Evolutionary conservation across 1,140 invertebrate genomes (phyloP), one percentile per base, ranked within the genome.

Genomic region (Orius laevigatus): DNA sequence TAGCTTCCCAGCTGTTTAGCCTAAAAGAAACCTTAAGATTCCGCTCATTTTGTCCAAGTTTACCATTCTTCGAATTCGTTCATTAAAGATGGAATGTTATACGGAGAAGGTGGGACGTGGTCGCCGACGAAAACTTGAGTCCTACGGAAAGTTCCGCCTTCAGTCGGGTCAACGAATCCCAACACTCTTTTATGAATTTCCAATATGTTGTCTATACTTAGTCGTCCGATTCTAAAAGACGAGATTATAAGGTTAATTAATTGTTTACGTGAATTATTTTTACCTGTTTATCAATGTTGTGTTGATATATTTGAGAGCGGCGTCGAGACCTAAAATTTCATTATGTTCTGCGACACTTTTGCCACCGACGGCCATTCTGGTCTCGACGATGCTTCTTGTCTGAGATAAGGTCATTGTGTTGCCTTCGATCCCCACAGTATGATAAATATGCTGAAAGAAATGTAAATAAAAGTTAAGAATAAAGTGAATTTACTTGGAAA

Each of bases 271-370:
- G 6, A 8, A 40, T 5, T 8, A 8, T 8, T 8, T 46, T 59
- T 58, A 72, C 70, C 69, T 70, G 56, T 81, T 80, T 16, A 93
- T 70, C 38, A 95, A 69, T 50, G 84, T 89, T n/a, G 78, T 78
- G 66, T 98, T 98, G 9, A 98, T 81, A 63, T 84, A 98, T 58
- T 91, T 89, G 71, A 98, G 79, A 2, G 94, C 94, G 19, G 88
- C 76, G 68, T 98, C 92, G 60, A 98, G 65, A 46, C 89, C 88
- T 19, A 93, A 65, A 58, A 94, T 88, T 69, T 98, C 94, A 72
- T 96, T 96, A 61, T 98, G 93, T 61, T 98, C 93, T 51, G 89
- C 74, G 25, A 98, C 80, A 62, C 87, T 93, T 66, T 97, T 96
- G 0, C 92, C 93, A 41, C 78, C 81, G 2, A 98, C 78, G 1